Percentiles rank a stretch among this genome's conserved stretches.
These are phyloP conservation scores for Leptocoma aspasia DNA, from an alignment of 2,113 vertebrate species.

Conservation along the genomic window DNA sequence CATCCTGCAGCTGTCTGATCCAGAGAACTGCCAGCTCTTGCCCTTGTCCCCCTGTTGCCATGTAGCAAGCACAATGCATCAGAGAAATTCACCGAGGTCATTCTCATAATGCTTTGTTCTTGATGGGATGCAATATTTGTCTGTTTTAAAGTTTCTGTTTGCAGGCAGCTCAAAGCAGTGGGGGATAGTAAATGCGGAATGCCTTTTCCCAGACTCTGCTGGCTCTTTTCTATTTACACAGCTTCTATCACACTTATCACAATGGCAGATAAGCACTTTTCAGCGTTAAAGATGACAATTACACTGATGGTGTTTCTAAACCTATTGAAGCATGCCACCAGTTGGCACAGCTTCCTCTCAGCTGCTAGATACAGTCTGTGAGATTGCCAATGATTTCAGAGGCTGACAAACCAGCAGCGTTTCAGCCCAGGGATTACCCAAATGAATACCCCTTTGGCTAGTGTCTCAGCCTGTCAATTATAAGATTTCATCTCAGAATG, in stretches of 20 bases:
- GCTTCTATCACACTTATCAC: background rate
- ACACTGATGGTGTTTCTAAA: background rate
- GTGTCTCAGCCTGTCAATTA: constrained; percentile 34
- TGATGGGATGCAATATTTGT: background rate
- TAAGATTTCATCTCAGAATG: constrained; percentile 23
- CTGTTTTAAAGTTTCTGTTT: constrained; percentile 4
- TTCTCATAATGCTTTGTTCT: background rate
- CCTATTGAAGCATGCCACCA: constrained; percentile 16
- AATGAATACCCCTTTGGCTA: constrained; percentile 28
- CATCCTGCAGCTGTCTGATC: background rate
- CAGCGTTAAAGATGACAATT: constrained; percentile 45
- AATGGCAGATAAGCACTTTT: constrained; percentile 2
- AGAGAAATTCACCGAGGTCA: background rate
- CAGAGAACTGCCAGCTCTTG: background rate
- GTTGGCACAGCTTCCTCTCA: constrained; percentile 54
- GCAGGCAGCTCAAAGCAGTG: background rate
- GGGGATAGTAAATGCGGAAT: background rate
- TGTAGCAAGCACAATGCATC: background rate
- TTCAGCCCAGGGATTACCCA: constrained; percentile 40
- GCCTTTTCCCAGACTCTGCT: background rate
- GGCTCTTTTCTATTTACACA: background rate
- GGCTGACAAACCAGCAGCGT: constrained; percentile 47
- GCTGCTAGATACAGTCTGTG: constrained; percentile 2
- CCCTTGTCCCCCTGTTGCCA: background rate
- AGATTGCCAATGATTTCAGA: constrained; percentile 60